These are phyloP conservation scores for Conops quadrifasciatus DNA, from an alignment of 2,888 invertebrate species.

Conservation along the genomic window DNA sequence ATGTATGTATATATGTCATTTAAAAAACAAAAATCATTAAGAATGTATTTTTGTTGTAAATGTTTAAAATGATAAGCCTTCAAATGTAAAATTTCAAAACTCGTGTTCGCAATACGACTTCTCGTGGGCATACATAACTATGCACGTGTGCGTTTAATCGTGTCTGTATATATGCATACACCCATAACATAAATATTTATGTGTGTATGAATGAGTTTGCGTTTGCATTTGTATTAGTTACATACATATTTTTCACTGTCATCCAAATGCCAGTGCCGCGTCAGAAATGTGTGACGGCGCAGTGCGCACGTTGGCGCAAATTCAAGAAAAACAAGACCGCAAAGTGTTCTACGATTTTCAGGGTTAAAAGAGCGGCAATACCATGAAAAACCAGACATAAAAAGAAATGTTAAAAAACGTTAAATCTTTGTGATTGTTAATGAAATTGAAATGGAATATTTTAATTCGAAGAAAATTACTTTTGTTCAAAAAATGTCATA, in stretches of 20 bases:
- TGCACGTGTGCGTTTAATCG: neutral
- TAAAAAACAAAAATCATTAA: no score
- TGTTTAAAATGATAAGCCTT: no score
- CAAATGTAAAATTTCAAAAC: no score
- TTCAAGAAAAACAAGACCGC: constrained; percentile 13
- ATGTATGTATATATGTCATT: no score
- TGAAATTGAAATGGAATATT: neutral
- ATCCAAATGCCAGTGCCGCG: constrained; percentile 7
- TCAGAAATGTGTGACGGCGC: neutral
- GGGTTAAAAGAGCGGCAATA: constrained; percentile 11
- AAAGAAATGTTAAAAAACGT: no score
- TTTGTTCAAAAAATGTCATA: no score
- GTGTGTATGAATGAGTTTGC: neutral
- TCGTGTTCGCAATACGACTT: no score
- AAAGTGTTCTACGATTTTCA: constrained; percentile 15
- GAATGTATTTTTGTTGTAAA: no score
- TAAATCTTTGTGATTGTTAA: no score
- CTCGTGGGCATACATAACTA: no score
- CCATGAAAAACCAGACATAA: neutral
- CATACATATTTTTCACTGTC: constrained; percentile 25
- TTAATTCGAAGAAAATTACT: neutral
- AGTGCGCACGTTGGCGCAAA: constrained; percentile 11
- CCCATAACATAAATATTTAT: neutral
- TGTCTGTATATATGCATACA: neutral
- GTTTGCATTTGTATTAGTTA: no score